Evolutionary conservation across 2,888 invertebrate species (phyloP).

Genomic region (Luperina testacea): DNA sequence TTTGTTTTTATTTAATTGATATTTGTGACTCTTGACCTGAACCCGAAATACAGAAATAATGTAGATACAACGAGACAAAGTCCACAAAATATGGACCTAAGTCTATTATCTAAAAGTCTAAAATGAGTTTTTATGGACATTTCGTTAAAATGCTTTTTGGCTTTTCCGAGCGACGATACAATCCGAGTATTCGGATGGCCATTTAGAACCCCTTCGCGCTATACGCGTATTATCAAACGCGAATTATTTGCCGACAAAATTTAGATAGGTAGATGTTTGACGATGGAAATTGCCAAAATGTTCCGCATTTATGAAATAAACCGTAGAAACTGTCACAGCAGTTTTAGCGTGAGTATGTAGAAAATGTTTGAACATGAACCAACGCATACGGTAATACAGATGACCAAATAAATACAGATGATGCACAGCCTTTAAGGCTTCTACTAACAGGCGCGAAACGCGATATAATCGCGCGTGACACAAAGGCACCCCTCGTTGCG

Average conservation of each 20-base stretch:
- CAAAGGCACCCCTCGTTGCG: too few relatives aligned
- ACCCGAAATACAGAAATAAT: background rate
- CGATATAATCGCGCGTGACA: too few relatives aligned
- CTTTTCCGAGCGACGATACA: background rate
- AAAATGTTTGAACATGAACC: background rate
- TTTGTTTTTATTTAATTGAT: background rate
- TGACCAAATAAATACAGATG: constrained; percentile 3
- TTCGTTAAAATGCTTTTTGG: background rate
- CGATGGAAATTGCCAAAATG: background rate
- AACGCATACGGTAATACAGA: background rate
- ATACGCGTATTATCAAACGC: constrained; percentile 7
- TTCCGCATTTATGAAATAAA: background rate
- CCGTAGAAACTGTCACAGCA: background rate
- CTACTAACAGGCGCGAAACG: too few relatives aligned
- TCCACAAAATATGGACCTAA: background rate
- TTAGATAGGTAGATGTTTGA: background rate
- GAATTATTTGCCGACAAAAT: constrained; percentile 19
- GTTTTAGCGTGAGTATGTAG: too few relatives aligned
- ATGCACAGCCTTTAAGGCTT: background rate
- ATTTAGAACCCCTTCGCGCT: constrained; percentile 18
- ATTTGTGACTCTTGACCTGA: background rate
- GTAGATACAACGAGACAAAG: too few relatives aligned
- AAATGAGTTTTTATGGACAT: background rate
- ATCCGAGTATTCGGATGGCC: background rate
- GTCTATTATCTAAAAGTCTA: background rate